These are phyloP conservation scores for Drosophila nebulosa DNA, from an alignment of 1,140 invertebrate genomes.

Conservation along the genomic window DNA sequence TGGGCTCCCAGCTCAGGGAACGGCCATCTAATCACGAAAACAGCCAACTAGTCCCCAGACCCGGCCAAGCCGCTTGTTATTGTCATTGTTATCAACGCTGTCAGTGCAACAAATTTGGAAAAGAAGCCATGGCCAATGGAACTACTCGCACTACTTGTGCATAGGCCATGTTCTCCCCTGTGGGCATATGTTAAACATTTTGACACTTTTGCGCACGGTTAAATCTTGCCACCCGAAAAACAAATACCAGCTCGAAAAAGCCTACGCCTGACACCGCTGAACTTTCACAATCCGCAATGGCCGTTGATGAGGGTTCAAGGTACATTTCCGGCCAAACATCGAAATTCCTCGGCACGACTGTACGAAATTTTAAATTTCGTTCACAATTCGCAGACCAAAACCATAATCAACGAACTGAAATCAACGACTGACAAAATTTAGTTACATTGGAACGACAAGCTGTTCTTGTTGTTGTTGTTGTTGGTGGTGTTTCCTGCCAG, in stretches of 20 bases:
- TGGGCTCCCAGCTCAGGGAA: conserved; percentile 17
- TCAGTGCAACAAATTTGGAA: conserved; percentile 43
- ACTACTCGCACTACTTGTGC: background rate
- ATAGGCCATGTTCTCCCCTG: conserved; percentile 43
- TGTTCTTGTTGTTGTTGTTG: no score
- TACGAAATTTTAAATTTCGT: conserved; percentile 38
- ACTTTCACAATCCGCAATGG: conserved; percentile 61
- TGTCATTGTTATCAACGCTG: conserved; percentile 74
- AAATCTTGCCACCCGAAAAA: conserved; percentile 18
- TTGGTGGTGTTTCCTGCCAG: background rate
- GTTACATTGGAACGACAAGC: conserved; percentile 2
- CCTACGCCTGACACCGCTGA: conserved; percentile 31
- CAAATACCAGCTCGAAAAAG: background rate
- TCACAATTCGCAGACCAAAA: conserved; percentile 38
- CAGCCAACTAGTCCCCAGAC: conserved; percentile 30
- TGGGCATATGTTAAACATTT: conserved; percentile 75
- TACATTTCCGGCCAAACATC: conserved; percentile 27
- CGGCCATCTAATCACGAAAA: conserved; percentile 42
- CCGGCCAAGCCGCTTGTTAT: conserved; percentile 48
- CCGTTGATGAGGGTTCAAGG: conserved; percentile 61
- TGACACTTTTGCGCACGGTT: conserved; percentile 70
- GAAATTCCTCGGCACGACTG: conserved; percentile 18
- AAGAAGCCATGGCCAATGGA: conserved; percentile 16
- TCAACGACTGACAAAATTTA: conserved; percentile 45
- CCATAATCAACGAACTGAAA: conserved; percentile 59